Percentiles rank a stretch among this genome's conserved stretches.
Conservation (phyloP, 2,113 vertebrate genomes). For the Notothenia coriiceps region DNA sequence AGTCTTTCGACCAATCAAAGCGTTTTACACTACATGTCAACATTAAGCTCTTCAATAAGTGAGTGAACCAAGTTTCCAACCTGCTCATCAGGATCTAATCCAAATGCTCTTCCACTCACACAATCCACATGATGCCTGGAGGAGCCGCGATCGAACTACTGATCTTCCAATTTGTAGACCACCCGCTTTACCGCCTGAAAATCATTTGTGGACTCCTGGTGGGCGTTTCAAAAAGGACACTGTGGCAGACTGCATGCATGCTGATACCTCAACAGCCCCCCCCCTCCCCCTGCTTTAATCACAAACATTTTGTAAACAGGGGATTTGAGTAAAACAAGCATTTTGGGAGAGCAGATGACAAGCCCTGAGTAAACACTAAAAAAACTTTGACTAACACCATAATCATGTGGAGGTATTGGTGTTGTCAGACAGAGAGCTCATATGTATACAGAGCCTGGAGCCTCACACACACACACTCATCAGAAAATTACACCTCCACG, state of each 20-base stretch:
- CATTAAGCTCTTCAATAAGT: no score
- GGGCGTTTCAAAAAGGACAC: background rate
- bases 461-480: slow-evolving; percentile 31
- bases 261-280: background rate
- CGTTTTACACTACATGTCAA: no score
- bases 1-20: no score
- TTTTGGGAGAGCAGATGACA: background rate
- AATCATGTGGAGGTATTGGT: slow-evolving; percentile 12
- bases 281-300: background rate
- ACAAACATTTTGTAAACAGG: background rate
- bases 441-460: slow-evolving; percentile 26
- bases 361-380: background rate
- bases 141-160: no score
- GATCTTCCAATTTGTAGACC: no score
- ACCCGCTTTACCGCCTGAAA: no score
- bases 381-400: slow-evolving; percentile 18
- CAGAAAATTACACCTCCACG: slow-evolving; percentile 46
- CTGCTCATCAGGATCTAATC: no score
- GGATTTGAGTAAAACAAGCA: background rate
- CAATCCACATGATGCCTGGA: no score
- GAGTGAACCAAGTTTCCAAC: no score
- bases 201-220: background rate
- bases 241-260: background rate
- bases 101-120: no score
- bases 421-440: slow-evolving; percentile 41